Conservation (phyloP, 2,888 invertebrate species). For the Smittia aterrima region DNA sequence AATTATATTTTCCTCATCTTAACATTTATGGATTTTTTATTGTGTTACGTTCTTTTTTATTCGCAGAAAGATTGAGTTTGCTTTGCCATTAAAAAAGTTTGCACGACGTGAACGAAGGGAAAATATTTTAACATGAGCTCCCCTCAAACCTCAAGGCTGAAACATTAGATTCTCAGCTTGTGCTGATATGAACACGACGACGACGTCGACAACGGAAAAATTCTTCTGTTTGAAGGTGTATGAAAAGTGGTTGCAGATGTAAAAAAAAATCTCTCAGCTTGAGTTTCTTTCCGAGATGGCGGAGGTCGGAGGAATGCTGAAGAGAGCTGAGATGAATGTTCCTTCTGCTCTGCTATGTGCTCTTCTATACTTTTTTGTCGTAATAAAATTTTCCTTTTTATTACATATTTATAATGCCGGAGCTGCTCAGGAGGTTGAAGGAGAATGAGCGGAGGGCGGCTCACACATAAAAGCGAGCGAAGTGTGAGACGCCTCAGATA, state of each 20-base stretch:
- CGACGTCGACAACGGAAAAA: not conserved
- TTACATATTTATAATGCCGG: conserved; percentile 16
- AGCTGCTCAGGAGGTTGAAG: not conserved
- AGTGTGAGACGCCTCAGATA: not conserved
- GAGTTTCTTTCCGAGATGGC: not conserved
- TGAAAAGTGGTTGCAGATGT: conserved; percentile 3
- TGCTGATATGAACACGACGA: not conserved
- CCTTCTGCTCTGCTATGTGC: not conserved
- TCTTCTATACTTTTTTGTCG: conserved; percentile 24
- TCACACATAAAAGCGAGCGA: not conserved
- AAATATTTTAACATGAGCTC: not conserved
- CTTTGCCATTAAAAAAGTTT: conserved; percentile 8
- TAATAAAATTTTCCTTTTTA: conserved; percentile 18
- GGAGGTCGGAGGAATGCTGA: not conserved
- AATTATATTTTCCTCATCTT: conserved; percentile 26
- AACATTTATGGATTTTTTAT: conserved; percentile 16
- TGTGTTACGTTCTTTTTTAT: conserved; percentile 2
- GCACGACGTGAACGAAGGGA: not conserved
- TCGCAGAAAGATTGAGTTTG: conserved; percentile 10
- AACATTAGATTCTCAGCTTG: not conserved
- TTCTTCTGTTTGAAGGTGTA: not conserved
- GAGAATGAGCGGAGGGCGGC: not conserved
- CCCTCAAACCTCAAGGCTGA: not conserved
- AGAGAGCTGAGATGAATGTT: not conserved
- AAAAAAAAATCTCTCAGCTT: not conserved